These are phyloP conservation scores for Caradrina clavipalpis DNA, from an alignment of 2,888 invertebrate species.

Conservation along the genomic window DNA sequence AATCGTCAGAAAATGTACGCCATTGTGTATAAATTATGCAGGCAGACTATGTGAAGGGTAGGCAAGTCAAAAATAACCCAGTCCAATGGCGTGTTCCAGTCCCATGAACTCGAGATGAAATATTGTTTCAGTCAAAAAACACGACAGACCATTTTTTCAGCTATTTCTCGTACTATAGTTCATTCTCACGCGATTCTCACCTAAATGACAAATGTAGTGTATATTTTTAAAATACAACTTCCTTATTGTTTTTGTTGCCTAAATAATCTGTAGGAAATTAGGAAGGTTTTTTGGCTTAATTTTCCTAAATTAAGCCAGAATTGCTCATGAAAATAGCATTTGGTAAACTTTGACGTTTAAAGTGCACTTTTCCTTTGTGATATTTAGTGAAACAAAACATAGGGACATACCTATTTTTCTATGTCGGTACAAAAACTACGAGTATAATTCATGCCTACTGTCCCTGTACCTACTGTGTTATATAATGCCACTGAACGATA, in stretches of 20 bases:
- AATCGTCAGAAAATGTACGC: constrained; percentile 37
- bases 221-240: constrained; percentile 56
- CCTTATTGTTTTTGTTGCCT: constrained; percentile 46
- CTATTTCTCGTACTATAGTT: constrained; percentile 66
- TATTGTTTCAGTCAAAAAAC: constrained; percentile 79
- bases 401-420: too few species aligned
- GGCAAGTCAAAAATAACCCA: constrained; percentile 75
- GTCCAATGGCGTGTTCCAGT: constrained; percentile 72
- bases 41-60: constrained; percentile 69
- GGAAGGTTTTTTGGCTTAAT: not conserved
- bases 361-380: not conserved
- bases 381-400: not conserved
- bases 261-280: constrained; percentile 40
- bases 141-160: constrained; percentile 74
- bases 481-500: not conserved
- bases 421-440: too few species aligned
- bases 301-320: constrained; percentile 33
- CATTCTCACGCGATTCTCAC: constrained; percentile 73
- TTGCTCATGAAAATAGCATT: not conserved
- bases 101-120: constrained; percentile 81
- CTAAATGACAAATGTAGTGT: constrained; percentile 59
- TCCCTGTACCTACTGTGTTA: too few species aligned
- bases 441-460: too few species aligned
- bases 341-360: not conserved
- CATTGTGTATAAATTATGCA: constrained; percentile 73